Base-by-base conservation (phyloP, 1,140 invertebrate genomes). In the Drosophila varians region DNA sequence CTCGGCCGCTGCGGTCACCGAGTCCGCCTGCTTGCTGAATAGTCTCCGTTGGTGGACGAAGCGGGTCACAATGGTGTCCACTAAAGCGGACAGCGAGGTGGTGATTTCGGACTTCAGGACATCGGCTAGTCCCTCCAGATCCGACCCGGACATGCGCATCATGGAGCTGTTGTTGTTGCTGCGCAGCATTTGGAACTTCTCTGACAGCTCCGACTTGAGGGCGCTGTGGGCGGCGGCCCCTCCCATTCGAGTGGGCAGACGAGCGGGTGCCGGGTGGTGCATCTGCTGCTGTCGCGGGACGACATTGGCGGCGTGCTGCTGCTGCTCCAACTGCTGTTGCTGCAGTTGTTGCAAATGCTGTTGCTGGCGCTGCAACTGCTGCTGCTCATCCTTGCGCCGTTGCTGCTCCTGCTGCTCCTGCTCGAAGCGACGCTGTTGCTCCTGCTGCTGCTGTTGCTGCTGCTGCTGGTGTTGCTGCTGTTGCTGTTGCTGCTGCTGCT, bases 101-200 rank as follows among this genome's bases (percentile, higher is more conserved):
- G 95, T 95, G 57, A 98, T 96, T 93, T 98, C 97, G 31, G 94
- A 95, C 92, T 98, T 98, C 1, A 98, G 93, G 42, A 96, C 94
- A 75, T 98, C 97, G 4, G 96, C 96, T 40, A 98, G 92, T 46
- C 96, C 95, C 91, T 98, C 96, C 1, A 98, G 92, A 87, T 98
- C 97, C 11, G 94, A 93, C 19, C 94, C 94, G 0, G 94, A 94
- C 66, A 95, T 93, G 25, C 94, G 92, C 53, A 93, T 93, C 45
- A 94, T 91, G 1, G 94, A 94, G 68, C 91, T 93, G 16, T 93
- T 93, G 71, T 93, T 94, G 75, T 92, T 93, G 65, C 14, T 74
- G 71, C 94, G 92, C 88, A 95, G 92, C 88, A 95, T 93, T 56
- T 93, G 94, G 52, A 95, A 91, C 64, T 94, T 92, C 68, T 95